phyloP scores from a whole-genome alignment of 1,140 invertebrate genomes.

The Magallana angulata region DNA sequence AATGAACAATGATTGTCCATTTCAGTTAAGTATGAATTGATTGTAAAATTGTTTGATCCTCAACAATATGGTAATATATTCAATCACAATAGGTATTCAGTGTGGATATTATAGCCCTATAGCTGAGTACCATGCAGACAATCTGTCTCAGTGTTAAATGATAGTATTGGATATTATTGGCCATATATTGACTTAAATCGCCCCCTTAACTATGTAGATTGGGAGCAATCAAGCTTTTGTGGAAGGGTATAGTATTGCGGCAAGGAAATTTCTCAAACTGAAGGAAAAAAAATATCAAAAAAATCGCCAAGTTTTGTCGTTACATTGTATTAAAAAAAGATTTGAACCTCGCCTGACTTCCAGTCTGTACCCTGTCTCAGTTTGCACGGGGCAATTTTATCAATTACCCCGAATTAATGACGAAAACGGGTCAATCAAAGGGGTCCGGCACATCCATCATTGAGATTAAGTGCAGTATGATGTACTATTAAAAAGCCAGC shows the following conservation, averaged over 20 bases:
- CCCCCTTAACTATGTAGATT: background rate
- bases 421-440: constrained; percentile 21
- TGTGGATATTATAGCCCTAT: background rate
- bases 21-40: background rate
- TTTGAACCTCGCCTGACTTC: background rate
- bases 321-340: background rate
- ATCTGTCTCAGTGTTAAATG: constrained; percentile 7
- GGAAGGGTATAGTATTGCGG: background rate
- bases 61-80: background rate
- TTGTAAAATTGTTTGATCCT: background rate
- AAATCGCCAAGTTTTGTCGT: constrained; percentile 13
- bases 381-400: constrained; percentile 13
- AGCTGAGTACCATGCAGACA: background rate
- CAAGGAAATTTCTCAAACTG: background rate
- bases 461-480: constrained; percentile 25
- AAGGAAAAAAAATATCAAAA: background rate
- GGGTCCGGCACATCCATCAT: constrained; percentile 25
- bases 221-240: background rate
- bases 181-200: constrained; percentile 20
- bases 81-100: background rate
- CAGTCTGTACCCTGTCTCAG: background rate
- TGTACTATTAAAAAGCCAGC: constrained; percentile 29
- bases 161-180: constrained; percentile 18
- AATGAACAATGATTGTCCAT: background rate
- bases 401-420: constrained; percentile 27